A percentile compares a stretch with the other conserved stretches of the same genome.
These are phyloP conservation scores for Scomberomorus guttatus DNA, from an alignment of 2,797 vertebrate species.

Conservation along the genomic window DNA sequence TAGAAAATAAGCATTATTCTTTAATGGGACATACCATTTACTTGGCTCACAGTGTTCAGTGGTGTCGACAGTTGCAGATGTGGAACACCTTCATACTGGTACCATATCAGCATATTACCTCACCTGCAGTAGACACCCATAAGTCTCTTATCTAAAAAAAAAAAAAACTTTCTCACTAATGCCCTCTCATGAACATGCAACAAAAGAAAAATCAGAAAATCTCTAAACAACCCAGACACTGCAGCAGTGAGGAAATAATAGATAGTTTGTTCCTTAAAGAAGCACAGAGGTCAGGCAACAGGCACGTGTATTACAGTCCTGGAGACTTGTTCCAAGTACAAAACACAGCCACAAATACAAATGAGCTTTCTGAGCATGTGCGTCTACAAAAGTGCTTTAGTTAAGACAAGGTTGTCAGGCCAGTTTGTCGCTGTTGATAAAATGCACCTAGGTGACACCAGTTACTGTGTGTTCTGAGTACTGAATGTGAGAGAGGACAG, in stretches of 20 bases:
- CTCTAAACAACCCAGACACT: conserved; percentile 14
- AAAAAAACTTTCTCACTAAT: conserved; percentile 4
- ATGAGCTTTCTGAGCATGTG: conserved; percentile 20
- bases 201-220: conserved; percentile 15
- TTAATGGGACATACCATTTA: conserved; percentile 72
- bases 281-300: conserved; percentile 1
- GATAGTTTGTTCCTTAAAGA: not conserved
- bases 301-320: conserved; percentile 12
- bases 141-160: not conserved
- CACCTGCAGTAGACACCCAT: conserved; percentile 11
- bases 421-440: not conserved
- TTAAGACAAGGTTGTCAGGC: not conserved
- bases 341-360: conserved; percentile 45
- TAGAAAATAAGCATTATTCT: conserved; percentile 36
- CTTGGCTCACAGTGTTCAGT: conserved; percentile 54
- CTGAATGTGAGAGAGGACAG: not conserved
- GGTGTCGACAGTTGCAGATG: conserved; percentile 36
- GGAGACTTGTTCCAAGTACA: conserved; percentile 33
- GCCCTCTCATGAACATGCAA: conserved; percentile 28
- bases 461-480: not conserved
- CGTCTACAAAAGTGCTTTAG: conserved; percentile 39
- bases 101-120: conserved; percentile 12
- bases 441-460: conserved; percentile 2
- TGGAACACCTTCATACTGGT: conserved; percentile 23
- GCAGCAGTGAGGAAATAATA: conserved; percentile 10